Evolutionary conservation across 2,113 vertebrate genomes (phyloP).

Genomic region (Lepus timidus): DNA sequence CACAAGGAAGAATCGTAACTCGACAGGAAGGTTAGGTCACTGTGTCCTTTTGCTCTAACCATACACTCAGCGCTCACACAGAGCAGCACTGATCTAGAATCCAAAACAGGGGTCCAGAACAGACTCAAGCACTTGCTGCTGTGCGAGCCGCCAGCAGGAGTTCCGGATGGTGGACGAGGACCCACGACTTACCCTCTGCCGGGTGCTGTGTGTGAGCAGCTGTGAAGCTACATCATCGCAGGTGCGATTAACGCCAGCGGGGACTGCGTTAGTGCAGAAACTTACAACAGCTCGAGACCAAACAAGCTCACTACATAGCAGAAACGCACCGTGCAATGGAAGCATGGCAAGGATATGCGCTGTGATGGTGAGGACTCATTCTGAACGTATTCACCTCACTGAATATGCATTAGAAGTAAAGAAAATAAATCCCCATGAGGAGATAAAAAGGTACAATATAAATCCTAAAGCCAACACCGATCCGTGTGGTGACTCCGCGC

Average conservation of each 20-base stretch:
- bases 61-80: neutral
- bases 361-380: neutral
- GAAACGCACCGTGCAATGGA: slow-evolving; percentile 6
- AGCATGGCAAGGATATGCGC: neutral
- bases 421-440: slow-evolving; percentile 21
- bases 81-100: neutral
- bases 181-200: slow-evolving; percentile 56
- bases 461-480: neutral
- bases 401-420: slow-evolving; percentile 39
- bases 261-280: slow-evolving; percentile 53
- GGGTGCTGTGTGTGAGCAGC: slow-evolving; percentile 59
- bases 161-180: slow-evolving; percentile 42
- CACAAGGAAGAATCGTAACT: neutral
- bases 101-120: neutral
- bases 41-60: neutral
- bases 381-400: neutral
- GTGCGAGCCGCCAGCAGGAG: neutral
- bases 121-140: neutral
- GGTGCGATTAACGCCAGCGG: slow-evolving; percentile 22
- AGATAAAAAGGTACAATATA: neutral
- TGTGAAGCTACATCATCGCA: slow-evolving; percentile 64
- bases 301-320: slow-evolving; percentile 32
- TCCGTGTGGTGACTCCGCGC: too few relatives aligned
- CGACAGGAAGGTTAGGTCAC: neutral
- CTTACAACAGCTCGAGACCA: slow-evolving; percentile 7